A percentile compares a stretch with the other conserved stretches of the same genome.
phyloP scores from a whole-genome alignment of 1,140 invertebrate genomes.

The Onthophagus taurus region DNA sequence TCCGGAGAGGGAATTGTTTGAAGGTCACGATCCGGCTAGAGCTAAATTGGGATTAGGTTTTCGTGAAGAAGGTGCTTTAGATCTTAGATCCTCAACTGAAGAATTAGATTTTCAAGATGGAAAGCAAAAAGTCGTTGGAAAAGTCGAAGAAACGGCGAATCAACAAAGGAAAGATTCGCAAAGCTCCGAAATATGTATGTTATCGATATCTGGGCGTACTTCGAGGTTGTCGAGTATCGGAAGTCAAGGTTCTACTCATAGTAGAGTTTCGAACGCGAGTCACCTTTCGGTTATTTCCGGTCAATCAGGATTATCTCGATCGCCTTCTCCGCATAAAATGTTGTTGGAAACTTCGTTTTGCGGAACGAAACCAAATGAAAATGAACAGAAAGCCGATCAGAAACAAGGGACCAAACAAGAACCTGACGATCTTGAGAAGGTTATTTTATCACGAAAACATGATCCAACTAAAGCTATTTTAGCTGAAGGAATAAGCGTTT shows the following conservation, averaged over 20 bases:
- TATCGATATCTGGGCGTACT: slow-evolving; percentile 72
- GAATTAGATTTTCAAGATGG: slow-evolving; percentile 71
- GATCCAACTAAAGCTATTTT: slow-evolving; percentile 47
- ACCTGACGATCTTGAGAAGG: slow-evolving; percentile 52
- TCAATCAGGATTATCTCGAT: slow-evolving; percentile 57
- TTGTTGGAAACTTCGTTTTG: slow-evolving; percentile 82
- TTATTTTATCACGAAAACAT: slow-evolving; percentile 48
- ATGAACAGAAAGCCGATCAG: slow-evolving; percentile 14
- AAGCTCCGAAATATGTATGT: slow-evolving; percentile 63
- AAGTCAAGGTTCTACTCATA: slow-evolving; percentile 50
- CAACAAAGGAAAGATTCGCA: slow-evolving; percentile 68
- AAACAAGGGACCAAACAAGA: slow-evolving; percentile 43
- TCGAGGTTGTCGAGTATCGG: slow-evolving; percentile 70
- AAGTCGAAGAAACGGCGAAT: slow-evolving; percentile 37
- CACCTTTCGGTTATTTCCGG: slow-evolving; percentile 55
- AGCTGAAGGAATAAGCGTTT: slow-evolving; percentile 42
- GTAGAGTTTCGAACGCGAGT: slow-evolving; percentile 44
- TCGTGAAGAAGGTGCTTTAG: slow-evolving; percentile 67
- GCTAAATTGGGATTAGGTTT: slow-evolving; percentile 47
- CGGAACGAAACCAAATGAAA: slow-evolving; percentile 62
- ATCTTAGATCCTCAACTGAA: slow-evolving; percentile 74
- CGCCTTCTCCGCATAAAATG: slow-evolving; percentile 81
- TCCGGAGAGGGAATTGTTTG: slow-evolving; percentile 64
- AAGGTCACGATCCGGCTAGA: slow-evolving; percentile 34
- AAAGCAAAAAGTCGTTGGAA: slow-evolving; percentile 44